Conservation (phyloP, 2,113 vertebrate species). For the Crotophaga sulcirostris region DNA sequence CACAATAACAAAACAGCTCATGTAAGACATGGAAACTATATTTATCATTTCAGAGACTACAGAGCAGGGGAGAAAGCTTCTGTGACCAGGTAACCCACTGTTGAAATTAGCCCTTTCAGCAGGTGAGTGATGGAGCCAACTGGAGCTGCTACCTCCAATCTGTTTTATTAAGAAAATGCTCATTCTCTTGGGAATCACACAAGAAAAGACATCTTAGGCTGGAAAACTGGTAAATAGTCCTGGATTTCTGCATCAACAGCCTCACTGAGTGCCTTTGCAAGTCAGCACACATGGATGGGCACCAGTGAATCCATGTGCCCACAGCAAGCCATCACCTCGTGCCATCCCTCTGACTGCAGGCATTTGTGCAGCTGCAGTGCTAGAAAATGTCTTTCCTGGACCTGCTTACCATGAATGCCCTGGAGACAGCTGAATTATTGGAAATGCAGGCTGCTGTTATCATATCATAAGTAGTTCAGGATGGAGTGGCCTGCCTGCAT, state of each 20-base stretch:
- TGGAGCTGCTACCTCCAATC: background rate
- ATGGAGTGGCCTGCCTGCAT: background rate
- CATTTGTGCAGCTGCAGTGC: background rate
- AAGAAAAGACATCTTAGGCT: background rate
- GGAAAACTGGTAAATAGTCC: background rate
- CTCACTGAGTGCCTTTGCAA: background rate
- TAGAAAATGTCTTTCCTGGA: background rate
- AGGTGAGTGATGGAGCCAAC: background rate
- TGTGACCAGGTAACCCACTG: background rate
- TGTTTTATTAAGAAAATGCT: background rate
- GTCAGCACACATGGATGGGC: background rate
- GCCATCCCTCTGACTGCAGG: background rate
- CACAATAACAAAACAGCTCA: background rate
- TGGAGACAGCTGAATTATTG: background rate
- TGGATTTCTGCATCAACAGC: background rate
- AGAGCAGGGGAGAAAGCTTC: accelerated
- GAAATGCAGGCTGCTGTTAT: background rate
- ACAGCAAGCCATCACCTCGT: background rate
- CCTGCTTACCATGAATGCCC: background rate
- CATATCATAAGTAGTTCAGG: background rate
- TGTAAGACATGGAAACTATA: background rate
- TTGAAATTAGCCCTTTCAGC: background rate
- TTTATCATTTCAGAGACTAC: background rate
- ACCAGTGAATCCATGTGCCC: background rate
- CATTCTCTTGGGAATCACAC: background rate